A percentile compares a stretch with the other conserved stretches of the same genome.
phyloP scores from a whole-genome alignment of 2,888 invertebrate species.

The Polyploca ridens region DNA sequence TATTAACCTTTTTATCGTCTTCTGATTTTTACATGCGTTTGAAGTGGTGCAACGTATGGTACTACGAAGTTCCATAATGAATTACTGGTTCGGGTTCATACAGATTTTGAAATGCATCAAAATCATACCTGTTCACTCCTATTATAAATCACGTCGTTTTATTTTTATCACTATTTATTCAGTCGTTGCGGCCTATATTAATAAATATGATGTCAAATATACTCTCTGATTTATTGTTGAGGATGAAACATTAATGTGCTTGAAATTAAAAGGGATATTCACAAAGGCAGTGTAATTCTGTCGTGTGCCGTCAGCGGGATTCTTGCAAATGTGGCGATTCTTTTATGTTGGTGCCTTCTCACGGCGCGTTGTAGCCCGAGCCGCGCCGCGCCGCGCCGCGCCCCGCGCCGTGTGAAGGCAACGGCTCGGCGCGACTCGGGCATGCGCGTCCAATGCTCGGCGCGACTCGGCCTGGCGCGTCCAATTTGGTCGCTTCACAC shows the following conservation, averaged over 20 bases:
- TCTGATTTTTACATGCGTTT: background rate
- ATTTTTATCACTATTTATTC: background rate
- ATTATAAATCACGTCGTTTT: background rate
- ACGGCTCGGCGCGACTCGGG: too few species aligned
- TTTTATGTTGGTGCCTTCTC: too few species aligned
- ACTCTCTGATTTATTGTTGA: background rate
- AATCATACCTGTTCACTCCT: background rate
- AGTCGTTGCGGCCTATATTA: background rate
- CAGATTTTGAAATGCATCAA: conserved; percentile 2
- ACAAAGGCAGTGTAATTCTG: conserved; percentile 27
- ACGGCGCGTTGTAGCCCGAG: too few species aligned
- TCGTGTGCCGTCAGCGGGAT: conserved; percentile 37
- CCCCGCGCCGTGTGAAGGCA: too few species aligned
- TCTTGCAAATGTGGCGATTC: conserved; percentile 43
- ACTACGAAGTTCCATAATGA: background rate
- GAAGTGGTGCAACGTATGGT: background rate
- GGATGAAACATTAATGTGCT: conserved; percentile 14
- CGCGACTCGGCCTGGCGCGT: too few species aligned
- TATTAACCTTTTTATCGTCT: background rate
- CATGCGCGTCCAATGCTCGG: too few species aligned
- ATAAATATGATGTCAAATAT: background rate
- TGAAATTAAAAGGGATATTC: conserved; percentile 26
- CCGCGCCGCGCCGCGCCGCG: too few species aligned
- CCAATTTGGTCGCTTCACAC: too few species aligned
- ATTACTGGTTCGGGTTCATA: background rate